A percentile compares a stretch with the other conserved stretches of the same genome.
phyloP scores from a whole-genome alignment of 1,140 invertebrate species.

The Cotesia glomerata region DNA sequence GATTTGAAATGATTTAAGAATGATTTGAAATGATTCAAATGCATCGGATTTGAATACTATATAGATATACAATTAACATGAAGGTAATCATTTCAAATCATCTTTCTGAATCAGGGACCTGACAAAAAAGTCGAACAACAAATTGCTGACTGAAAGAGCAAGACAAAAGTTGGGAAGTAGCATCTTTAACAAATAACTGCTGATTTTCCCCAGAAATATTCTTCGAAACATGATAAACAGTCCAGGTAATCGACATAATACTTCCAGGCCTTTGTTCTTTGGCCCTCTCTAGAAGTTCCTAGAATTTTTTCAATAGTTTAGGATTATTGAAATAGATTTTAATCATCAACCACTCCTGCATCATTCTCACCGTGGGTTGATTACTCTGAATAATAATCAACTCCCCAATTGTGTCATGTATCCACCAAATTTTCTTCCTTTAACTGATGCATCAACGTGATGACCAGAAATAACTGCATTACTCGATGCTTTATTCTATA shows the following conservation, averaged over 20 bases:
- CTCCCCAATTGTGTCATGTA: constrained; percentile 54
- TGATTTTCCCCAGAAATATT: not conserved
- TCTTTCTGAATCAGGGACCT: no score
- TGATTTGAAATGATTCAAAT: no score
- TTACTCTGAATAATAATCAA: constrained; percentile 66
- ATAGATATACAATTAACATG: no score
- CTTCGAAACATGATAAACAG: constrained; percentile 38
- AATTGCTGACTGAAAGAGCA: constrained; percentile 32
- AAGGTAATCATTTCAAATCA: no score
- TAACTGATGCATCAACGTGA: constrained; percentile 52
- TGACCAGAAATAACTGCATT: constrained; percentile 62
- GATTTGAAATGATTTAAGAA: no score
- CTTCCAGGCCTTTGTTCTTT: constrained; percentile 16
- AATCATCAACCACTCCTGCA: constrained; percentile 71
- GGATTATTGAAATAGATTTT: constrained; percentile 47
- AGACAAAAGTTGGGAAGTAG: not conserved
- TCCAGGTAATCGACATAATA: constrained; percentile 27
- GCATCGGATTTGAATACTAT: no score
- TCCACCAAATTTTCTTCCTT: constrained; percentile 37
- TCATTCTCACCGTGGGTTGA: constrained; percentile 70
- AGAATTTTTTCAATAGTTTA: constrained; percentile 40
- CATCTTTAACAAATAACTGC: not conserved
- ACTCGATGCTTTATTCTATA: constrained; percentile 64
- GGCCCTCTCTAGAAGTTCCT: no score
- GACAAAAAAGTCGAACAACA: constrained; percentile 9